Evolutionary conservation across 1,140 invertebrate genomes (phyloP).

Genomic region (Coenobita brevimanus): DNA sequence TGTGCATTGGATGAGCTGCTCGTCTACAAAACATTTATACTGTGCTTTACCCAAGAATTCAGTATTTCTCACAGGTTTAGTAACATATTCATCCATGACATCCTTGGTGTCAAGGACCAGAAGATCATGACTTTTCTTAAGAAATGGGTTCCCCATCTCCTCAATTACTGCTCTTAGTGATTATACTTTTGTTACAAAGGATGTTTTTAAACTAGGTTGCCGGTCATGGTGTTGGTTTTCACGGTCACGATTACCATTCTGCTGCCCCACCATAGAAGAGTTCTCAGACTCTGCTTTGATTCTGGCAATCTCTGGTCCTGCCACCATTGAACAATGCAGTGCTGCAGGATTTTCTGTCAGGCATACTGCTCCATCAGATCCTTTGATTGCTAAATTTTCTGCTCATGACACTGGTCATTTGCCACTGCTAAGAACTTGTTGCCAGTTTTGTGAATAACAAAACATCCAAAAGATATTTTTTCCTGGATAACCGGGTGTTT

Average conservation of each 20-base stretch:
- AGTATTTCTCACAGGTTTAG: neutral
- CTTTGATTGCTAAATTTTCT: too few relatives aligned
- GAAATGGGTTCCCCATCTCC: neutral
- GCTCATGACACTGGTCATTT: too few relatives aligned
- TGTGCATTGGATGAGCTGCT: neutral
- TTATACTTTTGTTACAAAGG: neutral
- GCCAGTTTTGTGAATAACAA: neutral
- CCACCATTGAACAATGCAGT: neutral
- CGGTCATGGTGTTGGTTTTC: neutral
- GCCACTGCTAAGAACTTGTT: too few relatives aligned
- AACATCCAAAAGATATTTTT: neutral
- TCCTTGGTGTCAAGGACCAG: conserved; percentile 27
- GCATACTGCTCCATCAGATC: too few relatives aligned
- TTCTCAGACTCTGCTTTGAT: neutral
- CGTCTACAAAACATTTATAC: conserved; percentile 10
- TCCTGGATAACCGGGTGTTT: neutral
- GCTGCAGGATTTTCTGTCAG: conserved; percentile 3
- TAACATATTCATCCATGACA: neutral
- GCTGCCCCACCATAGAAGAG: too few relatives aligned
- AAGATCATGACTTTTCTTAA: neutral
- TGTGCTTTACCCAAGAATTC: conserved; percentile 19
- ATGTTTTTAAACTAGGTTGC: neutral
- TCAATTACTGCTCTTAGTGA: neutral
- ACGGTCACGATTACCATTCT: neutral
- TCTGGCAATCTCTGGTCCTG: conserved; percentile 2